These are phyloP conservation scores for Drosophila bunnanda DNA, from an alignment of 2,888 invertebrate species.

Conservation along the genomic window DNA sequence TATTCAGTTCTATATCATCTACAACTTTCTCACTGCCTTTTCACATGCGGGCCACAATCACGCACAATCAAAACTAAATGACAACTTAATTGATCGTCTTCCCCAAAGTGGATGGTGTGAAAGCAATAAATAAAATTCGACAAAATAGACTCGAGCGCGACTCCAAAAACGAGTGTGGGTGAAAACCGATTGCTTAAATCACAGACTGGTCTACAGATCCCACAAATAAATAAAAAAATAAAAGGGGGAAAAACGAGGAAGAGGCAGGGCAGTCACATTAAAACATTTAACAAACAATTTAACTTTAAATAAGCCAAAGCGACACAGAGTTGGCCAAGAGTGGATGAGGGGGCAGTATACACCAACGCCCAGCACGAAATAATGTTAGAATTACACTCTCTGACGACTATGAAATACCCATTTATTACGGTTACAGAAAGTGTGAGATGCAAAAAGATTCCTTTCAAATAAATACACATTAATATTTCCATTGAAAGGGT, in stretches of 20 bases:
- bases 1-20: not conserved
- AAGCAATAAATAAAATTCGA: slow-evolving; percentile 64
- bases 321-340: slow-evolving; percentile 7
- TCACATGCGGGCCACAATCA: slow-evolving; percentile 57
- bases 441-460: not conserved
- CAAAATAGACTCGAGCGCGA: slow-evolving; percentile 20
- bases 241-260: not conserved
- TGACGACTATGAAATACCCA: not conserved
- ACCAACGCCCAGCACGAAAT: slow-evolving; percentile 52
- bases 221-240: slow-evolving; percentile 7
- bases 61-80: slow-evolving; percentile 66
- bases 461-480: too few species aligned
- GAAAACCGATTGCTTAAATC: slow-evolving; percentile 37
- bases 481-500: too few species aligned
- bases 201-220: slow-evolving; percentile 11
- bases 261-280: slow-evolving; percentile 17
- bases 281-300: slow-evolving; percentile 68
- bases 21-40: slow-evolving; percentile 21
- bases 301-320: slow-evolving; percentile 63
- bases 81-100: slow-evolving; percentile 73
- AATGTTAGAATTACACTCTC: not conserved
- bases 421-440: not conserved
- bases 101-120: slow-evolving; percentile 47
- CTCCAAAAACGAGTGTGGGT: slow-evolving; percentile 19
- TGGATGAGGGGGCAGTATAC: slow-evolving; percentile 28